These are phyloP conservation scores for Metallyticus violacea DNA, from an alignment of 2,888 invertebrate genomes.

Conservation along the genomic window DNA sequence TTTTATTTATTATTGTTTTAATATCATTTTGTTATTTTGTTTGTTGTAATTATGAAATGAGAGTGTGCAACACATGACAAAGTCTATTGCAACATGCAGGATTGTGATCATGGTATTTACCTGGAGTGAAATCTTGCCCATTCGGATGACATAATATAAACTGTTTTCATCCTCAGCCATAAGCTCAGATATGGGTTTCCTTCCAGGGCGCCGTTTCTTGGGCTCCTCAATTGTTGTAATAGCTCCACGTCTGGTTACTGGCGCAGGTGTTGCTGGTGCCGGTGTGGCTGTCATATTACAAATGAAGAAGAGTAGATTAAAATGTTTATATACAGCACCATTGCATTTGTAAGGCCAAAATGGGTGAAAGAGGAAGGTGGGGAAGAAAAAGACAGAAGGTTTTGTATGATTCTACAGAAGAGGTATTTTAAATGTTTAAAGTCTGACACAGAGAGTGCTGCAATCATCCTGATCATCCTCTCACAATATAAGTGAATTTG, in stretches of 20 bases:
- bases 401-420: too few species aligned
- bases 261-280: conserved; percentile 23
- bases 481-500: too few species aligned
- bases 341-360: neutral
- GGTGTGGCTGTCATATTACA: neutral
- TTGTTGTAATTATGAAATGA: too few species aligned
- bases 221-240: conserved; percentile 33
- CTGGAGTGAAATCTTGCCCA: conserved; percentile 77
- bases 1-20: too few species aligned
- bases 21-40: too few species aligned
- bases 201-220: conserved; percentile 46
- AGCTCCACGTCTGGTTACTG: neutral
- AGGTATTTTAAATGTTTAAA: too few species aligned
- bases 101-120: too few species aligned
- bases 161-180: conserved; percentile 76
- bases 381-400: too few species aligned
- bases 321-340: neutral
- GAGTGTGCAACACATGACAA: too few species aligned
- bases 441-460: too few species aligned
- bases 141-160: conserved; percentile 78
- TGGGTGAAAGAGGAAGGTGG: neutral
- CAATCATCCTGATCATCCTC: too few species aligned
- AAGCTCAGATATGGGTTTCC: conserved; percentile 53
- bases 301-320: neutral
- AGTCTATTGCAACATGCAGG: too few species aligned